These are phyloP conservation scores for Trinectes maculatus DNA, from an alignment of 2,113 vertebrate species.

Conservation along the genomic window DNA sequence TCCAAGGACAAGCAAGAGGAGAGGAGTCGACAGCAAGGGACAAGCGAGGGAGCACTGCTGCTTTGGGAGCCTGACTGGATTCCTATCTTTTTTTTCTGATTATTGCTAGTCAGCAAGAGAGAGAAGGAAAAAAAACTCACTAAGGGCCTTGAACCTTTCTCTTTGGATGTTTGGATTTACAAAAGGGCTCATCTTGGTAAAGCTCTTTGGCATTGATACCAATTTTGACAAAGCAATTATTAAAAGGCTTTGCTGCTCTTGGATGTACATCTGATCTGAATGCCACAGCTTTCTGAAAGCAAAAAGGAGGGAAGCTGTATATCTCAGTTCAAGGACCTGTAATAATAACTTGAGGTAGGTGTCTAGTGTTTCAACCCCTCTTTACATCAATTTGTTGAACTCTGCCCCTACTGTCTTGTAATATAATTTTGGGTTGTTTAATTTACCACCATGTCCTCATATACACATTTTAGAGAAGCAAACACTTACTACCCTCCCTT, in stretches of 20 bases:
- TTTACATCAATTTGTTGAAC: slow-evolving; percentile 75
- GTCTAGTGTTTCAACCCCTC: slow-evolving; percentile 81
- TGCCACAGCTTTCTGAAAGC: slow-evolving; percentile 73
- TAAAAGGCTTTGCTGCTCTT: slow-evolving; percentile 69
- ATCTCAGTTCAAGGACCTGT: slow-evolving; percentile 81
- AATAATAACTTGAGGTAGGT: slow-evolving; percentile 87
- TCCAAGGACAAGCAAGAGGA: slow-evolving; percentile 88
- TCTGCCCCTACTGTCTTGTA: slow-evolving; percentile 63
- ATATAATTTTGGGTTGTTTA: slow-evolving; percentile 61
- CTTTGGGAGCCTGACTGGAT: slow-evolving; percentile 83
- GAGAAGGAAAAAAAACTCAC: slow-evolving; percentile 56
- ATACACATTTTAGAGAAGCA: slow-evolving; percentile 57
- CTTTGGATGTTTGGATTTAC: slow-evolving; percentile 81
- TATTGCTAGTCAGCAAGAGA: slow-evolving; percentile 41
- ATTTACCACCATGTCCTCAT: slow-evolving; percentile 65
- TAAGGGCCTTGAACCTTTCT: slow-evolving; percentile 71
- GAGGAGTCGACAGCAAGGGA: slow-evolving; percentile 75
- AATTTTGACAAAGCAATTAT: slow-evolving; percentile 69
- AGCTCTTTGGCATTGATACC: slow-evolving; percentile 69
- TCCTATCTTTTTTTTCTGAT: slow-evolving; percentile 66
- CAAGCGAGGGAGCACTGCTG: slow-evolving; percentile 78
- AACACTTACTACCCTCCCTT: slow-evolving; percentile 27
- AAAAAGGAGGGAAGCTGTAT: slow-evolving; percentile 76
- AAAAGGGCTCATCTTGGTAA: slow-evolving; percentile 73
- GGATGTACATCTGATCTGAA: slow-evolving; percentile 77